These are phyloP conservation scores for Cuniculus paca DNA, from an alignment of 2,797 vertebrate species.

Conservation along the genomic window DNA sequence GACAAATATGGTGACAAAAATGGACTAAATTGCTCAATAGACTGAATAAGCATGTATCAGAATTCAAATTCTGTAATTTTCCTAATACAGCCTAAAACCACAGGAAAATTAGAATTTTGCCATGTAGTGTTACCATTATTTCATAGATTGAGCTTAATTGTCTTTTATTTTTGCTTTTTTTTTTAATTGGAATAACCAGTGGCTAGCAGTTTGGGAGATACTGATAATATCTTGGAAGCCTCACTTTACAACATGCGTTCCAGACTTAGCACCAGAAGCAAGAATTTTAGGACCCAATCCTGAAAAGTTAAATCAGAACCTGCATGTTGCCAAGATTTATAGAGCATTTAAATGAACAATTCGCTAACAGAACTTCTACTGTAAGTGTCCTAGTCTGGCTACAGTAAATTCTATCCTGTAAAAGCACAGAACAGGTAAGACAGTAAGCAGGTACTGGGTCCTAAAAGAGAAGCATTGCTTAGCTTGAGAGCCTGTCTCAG, in stretches of 20 bases:
- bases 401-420: neutral
- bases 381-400: neutral
- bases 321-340: neutral
- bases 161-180: neutral
- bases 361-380: neutral
- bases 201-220: neutral
- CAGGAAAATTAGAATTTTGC: neutral
- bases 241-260: neutral
- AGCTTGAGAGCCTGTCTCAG: neutral
- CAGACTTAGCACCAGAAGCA: neutral
- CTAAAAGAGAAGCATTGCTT: neutral
- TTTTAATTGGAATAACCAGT: neutral
- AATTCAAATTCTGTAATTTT: neutral
- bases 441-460: neutral
- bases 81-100: neutral
- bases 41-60: neutral
- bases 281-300: neutral
- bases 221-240: neutral
- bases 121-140: neutral
- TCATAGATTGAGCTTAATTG: neutral
- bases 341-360: neutral
- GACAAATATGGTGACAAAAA: neutral
- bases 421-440: neutral
- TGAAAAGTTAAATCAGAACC: neutral
- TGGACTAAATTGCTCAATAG: neutral